Conservation (phyloP, 92 coral and sea anemone genomes). For the Pocillopora grandis region DNA sequence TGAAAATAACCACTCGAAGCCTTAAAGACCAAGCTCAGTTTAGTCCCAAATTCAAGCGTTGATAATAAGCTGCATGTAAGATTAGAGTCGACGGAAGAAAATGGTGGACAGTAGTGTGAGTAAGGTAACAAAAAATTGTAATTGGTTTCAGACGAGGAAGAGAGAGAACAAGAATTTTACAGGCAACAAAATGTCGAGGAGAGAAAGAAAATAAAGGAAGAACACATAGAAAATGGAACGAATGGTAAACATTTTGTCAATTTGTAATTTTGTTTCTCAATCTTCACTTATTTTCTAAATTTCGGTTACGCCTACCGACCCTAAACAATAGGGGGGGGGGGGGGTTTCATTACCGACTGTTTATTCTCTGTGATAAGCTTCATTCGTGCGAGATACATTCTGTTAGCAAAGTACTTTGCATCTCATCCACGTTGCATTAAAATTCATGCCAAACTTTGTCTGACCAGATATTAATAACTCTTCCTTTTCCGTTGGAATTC, state of each 20-base stretch:
- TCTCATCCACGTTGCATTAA: no score
- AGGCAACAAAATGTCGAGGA: slow-evolving; percentile 29
- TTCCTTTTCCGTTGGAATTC: no score
- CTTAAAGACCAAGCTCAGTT: no score
- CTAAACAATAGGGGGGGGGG: background rate
- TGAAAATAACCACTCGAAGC: no score
- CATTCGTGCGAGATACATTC: no score
- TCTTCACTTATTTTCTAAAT: background rate
- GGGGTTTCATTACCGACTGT: background rate
- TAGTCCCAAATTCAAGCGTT: no score
- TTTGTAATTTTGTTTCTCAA: background rate
- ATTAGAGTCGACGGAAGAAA: no score
- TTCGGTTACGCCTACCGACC: background rate
- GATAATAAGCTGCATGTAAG: no score
- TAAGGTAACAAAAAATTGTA: background rate
- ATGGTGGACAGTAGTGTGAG: no score
- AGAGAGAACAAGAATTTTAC: slow-evolving; percentile 56
- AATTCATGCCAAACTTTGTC: background rate
- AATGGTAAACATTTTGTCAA: background rate
- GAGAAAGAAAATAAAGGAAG: slow-evolving; percentile 27
- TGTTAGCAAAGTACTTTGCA: no score
- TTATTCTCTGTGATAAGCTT: no score
- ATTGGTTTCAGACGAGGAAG: slow-evolving; percentile 46
- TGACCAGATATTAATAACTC: no score
- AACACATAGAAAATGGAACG: slow-evolving; percentile 10